Conservation (phyloP, 2,888 invertebrate species). For the Oscheius onirici region DNA sequence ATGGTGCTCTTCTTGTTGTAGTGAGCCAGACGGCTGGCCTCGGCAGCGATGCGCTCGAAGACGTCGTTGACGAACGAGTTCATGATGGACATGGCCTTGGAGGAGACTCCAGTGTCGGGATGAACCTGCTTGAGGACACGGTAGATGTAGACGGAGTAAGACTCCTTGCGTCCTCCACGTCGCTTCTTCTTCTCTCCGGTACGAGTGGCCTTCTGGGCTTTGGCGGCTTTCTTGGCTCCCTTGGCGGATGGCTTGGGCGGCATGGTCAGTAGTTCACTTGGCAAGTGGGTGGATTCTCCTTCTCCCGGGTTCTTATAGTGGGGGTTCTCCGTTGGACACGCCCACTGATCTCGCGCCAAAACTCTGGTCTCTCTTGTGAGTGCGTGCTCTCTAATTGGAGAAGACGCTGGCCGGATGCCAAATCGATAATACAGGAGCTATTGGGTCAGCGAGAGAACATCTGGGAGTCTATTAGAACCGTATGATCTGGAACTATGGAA, state of each 20-base stretch:
- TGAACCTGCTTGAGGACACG: slow-evolving; percentile 77
- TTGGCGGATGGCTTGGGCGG: slow-evolving; percentile 68
- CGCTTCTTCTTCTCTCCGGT: slow-evolving; percentile 71
- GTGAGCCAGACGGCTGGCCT: slow-evolving; percentile 76
- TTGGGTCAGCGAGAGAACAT: no score
- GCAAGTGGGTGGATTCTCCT: background rate
- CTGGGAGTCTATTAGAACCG: no score
- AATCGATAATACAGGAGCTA: no score
- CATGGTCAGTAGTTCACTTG: slow-evolving; percentile 30
- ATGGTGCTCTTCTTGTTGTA: slow-evolving; percentile 79
- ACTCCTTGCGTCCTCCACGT: slow-evolving; percentile 62
- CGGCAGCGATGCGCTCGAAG: slow-evolving; percentile 79
- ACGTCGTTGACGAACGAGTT: slow-evolving; percentile 82
- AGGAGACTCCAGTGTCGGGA: slow-evolving; percentile 79
- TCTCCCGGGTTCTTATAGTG: no score
- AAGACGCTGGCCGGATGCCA: no score
- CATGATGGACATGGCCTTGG: slow-evolving; percentile 81
- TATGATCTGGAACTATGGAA: no score
- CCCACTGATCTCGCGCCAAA: no score
- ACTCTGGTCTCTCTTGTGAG: no score
- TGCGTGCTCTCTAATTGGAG: no score
- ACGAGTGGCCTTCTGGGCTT: slow-evolving; percentile 60
- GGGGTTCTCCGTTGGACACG: no score
- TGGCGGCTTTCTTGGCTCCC: slow-evolving; percentile 70
- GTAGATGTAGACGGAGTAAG: slow-evolving; percentile 76